These are phyloP conservation scores for Pituophis catenifer DNA, from an alignment of 2,113 vertebrate genomes.

Conservation along the genomic window DNA sequence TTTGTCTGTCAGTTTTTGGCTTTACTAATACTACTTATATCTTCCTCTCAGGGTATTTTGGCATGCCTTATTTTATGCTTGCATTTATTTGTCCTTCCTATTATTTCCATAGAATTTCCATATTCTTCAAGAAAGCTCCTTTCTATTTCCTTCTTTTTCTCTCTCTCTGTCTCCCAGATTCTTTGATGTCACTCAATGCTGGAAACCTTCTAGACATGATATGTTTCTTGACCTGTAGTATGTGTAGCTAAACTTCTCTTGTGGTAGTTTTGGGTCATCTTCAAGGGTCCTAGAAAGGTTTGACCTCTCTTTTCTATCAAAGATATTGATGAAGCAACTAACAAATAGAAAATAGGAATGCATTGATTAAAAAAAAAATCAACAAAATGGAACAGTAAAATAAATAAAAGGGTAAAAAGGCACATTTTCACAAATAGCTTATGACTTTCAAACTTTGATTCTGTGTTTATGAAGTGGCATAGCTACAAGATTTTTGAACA, in stretches of 20 bases:
- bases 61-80: neutral
- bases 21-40: neutral
- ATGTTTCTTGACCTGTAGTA: neutral
- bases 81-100: neutral
- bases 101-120: neutral
- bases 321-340: neutral
- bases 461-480: neutral
- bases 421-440: neutral
- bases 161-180: neutral
- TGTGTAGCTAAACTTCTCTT: neutral
- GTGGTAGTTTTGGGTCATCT: neutral
- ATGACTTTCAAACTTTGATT: neutral
- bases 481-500: neutral
- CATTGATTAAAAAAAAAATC: neutral
- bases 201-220: neutral
- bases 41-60: neutral
- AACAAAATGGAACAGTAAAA: neutral
- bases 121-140: neutral
- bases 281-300: neutral
- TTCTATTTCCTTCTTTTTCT: rapidly evolving
- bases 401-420: neutral
- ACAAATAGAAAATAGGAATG: neutral
- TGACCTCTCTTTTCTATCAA: neutral
- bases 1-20: neutral
- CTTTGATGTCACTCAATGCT: neutral